Evolutionary conservation across 1,140 invertebrate genomes (phyloP), one percentile per base, ranked within the genome.

Genomic region (Drosophila aff.): DNA sequence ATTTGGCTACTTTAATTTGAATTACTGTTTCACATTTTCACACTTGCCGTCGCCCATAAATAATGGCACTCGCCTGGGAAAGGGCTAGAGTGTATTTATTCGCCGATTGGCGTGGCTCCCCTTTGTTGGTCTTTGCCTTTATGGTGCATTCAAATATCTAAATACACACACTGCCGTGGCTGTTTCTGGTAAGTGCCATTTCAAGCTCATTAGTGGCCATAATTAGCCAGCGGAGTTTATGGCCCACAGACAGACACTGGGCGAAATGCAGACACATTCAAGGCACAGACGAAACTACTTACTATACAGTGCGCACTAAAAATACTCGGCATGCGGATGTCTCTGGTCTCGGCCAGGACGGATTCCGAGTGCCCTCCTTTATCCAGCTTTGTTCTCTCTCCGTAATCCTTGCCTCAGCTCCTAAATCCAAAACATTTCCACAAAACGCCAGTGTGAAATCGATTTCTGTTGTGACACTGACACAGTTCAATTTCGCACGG

Each of bases 121-220:
- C 73, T 47, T 69, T 58, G 16, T 57, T 69, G 68, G 21, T 36
- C 46, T 49, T 77, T 63, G 44, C n/a, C 28, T 23, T 57, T 55
- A 55, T 64, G 67, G 59, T 40, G 53, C 55, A 73, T 73, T 69
- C 59, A 64, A 71, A 75, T 64, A 52, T 63, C 69, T 74, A 75
- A 75, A 75, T 75, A 62, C 52, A 55, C 58, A 78, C 36, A 26
- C 50, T 57, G 26, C 52, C 47, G 33, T 46, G 55, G 60, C 61
- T 73, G 63, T 57, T 87, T 82, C 75, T 79, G 76, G 79, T 78
- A 87, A 87, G 85, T 89, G 85, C 83, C 83, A 87, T 87, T 87
- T 87, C 84, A 89, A 87, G 84, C 83, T 87, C 83, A 87, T 87
- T 87, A 87, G 83, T 78, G 85, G 83, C 83, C 84, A 87, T 89